Conservation (phyloP, 2,797 vertebrate species). For the Menidia menidia region DNA sequence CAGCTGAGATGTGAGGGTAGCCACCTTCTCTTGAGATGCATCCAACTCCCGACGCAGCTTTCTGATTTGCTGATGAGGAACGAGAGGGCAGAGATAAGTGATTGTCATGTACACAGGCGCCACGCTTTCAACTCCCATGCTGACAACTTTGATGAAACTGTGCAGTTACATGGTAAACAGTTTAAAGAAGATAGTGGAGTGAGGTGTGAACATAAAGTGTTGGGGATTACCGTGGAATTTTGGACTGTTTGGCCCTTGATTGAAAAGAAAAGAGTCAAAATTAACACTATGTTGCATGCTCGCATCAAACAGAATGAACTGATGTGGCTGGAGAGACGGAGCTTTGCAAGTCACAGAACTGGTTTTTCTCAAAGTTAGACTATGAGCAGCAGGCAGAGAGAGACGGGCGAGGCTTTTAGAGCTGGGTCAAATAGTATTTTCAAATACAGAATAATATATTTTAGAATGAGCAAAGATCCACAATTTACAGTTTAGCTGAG, state of each 20-base stretch:
- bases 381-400: slow-evolving; percentile 16
- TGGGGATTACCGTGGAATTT: slow-evolving; percentile 82
- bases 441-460: slow-evolving; percentile 38
- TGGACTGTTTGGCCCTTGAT: slow-evolving; percentile 86
- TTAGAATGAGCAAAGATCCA: neutral
- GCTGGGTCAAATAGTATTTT: slow-evolving; percentile 41
- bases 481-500: slow-evolving; percentile 6
- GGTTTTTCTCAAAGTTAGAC: slow-evolving; percentile 38
- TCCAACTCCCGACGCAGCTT: slow-evolving; percentile 95
- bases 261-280: slow-evolving; percentile 81
- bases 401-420: neutral
- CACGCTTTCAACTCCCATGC: slow-evolving; percentile 44
- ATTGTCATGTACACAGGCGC: slow-evolving; percentile 31
- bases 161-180: slow-evolving; percentile 47
- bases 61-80: slow-evolving; percentile 91
- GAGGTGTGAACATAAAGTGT: slow-evolving; percentile 71
- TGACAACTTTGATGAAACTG: slow-evolving; percentile 40
- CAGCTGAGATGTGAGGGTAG: slow-evolving; percentile 96
- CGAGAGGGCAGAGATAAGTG: slow-evolving; percentile 18
- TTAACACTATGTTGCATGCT: slow-evolving; percentile 80
- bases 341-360: slow-evolving; percentile 46
- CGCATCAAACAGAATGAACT: slow-evolving; percentile 60
- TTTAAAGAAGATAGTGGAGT: slow-evolving; percentile 47
- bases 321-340: slow-evolving; percentile 45
- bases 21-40: slow-evolving; percentile 98